phyloP scores from a whole-genome alignment of 2,113 vertebrate species.

The Pollimyrus isidori region DNA sequence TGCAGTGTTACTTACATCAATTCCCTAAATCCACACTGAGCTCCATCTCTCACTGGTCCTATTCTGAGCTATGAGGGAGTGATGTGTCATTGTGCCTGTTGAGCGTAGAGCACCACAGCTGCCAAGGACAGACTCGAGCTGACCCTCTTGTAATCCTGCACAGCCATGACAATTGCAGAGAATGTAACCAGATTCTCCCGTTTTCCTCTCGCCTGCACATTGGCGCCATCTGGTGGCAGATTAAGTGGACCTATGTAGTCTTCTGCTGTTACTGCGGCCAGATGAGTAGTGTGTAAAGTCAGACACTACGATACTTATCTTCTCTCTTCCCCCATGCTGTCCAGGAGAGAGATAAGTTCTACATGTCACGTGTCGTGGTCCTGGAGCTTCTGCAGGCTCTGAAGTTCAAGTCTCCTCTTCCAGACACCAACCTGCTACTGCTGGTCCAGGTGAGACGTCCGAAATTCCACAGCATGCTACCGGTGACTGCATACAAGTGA shows the following conservation, averaged over 20 bases:
- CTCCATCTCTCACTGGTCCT: neutral
- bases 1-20: neutral
- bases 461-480: neutral
- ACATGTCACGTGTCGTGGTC: slow-evolving; percentile 91
- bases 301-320: neutral
- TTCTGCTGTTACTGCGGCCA: neutral
- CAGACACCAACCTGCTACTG: slow-evolving; percentile 90
- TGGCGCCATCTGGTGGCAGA: neutral
- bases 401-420: slow-evolving; percentile 92
- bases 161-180: neutral
- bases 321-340: slow-evolving; percentile 25
- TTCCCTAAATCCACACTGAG: neutral
- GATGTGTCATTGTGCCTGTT: neutral
- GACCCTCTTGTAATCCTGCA: neutral
- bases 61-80: neutral
- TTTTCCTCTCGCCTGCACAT: neutral
- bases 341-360: slow-evolving; percentile 97
- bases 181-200: neutral
- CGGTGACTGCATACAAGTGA: neutral
- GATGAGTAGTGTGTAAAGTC: neutral
- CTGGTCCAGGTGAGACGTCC: slow-evolving; percentile 80
- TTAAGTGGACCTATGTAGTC: neutral
- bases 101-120: neutral
- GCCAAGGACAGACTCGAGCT: neutral
- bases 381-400: slow-evolving; percentile 91